These are phyloP conservation scores for Danio jaintianensis DNA, from an alignment of 2,797 vertebrate species.

Conservation along the genomic window DNA sequence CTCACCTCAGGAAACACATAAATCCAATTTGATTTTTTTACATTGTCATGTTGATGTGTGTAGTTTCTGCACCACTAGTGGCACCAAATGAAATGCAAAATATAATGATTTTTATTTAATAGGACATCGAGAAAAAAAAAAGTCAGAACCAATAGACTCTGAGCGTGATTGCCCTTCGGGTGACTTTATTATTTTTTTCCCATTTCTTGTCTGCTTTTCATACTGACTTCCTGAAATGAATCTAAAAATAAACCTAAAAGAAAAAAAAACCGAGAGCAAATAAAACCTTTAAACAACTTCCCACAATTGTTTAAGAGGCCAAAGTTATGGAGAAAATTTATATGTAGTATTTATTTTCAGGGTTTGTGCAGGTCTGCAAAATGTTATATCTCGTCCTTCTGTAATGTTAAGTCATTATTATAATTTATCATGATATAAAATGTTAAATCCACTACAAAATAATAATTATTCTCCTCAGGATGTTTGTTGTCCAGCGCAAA, in stretches of 20 bases:
- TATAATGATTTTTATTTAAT: neutral
- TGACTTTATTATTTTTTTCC: neutral
- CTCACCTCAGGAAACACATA: neutral
- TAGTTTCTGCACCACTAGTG: neutral
- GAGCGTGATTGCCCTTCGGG: neutral
- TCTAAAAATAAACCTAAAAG: too few relatives aligned
- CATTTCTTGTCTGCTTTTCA: neutral
- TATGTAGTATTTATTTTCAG: too few relatives aligned
- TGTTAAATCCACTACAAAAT: too few relatives aligned
- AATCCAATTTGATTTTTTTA: neutral
- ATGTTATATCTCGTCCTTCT: too few relatives aligned
- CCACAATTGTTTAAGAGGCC: too few relatives aligned
- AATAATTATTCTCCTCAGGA: too few relatives aligned
- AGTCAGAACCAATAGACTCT: neutral
- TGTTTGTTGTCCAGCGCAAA: too few relatives aligned
- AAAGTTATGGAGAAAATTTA: too few relatives aligned
- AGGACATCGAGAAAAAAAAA: neutral
- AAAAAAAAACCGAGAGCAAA: neutral
- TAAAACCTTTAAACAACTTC: neutral
- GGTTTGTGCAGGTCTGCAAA: too few relatives aligned
- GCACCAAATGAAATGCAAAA: neutral
- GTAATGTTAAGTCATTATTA: too few relatives aligned
- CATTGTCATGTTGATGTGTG: neutral
- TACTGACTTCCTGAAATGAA: neutral
- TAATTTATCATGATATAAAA: too few relatives aligned